A percentile compares a stretch with the other conserved stretches of the same genome.
These are phyloP conservation scores for Berghia stephanieae DNA, from an alignment of 1,140 invertebrate species.

Conservation along the genomic window DNA sequence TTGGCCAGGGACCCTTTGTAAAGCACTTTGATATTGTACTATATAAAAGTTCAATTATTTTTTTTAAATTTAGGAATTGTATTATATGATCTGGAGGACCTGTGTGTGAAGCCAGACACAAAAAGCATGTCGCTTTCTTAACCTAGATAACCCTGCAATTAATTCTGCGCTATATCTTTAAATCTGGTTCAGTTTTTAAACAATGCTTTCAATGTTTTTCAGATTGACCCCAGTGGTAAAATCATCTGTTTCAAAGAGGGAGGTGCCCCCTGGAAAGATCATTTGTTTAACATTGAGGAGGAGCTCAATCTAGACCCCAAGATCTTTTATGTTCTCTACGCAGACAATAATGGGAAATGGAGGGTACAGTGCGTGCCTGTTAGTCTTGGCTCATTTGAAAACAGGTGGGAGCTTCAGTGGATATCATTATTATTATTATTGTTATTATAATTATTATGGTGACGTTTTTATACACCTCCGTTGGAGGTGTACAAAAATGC, in stretches of 20 bases:
- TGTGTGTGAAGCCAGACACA: not conserved
- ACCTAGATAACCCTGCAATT: too few relatives aligned
- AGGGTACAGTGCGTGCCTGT: conserved; percentile 84
- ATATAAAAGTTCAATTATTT: too few relatives aligned
- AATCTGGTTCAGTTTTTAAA: too few relatives aligned
- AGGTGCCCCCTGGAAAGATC: conserved; percentile 87
- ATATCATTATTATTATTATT: too few relatives aligned
- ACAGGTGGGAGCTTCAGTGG: conserved; percentile 74
- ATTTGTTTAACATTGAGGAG: conserved; percentile 84
- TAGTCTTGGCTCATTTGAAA: conserved; percentile 78
- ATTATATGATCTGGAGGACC: not conserved
- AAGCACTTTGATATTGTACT: too few relatives aligned
- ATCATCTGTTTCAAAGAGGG: conserved; percentile 77
- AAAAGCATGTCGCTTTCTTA: not conserved
- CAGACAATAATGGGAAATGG: conserved; percentile 74
- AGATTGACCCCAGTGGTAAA: conserved; percentile 77
- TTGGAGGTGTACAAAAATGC: too few relatives aligned
- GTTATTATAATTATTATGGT: too few relatives aligned
- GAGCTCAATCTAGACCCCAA: conserved; percentile 73
- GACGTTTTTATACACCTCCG: too few relatives aligned
- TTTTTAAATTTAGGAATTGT: not conserved
- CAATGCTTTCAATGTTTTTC: not conserved
- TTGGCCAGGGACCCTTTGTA: too few relatives aligned
- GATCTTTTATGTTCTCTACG: conserved; percentile 84
- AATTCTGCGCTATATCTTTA: too few relatives aligned